Conservation (phyloP, 2,888 invertebrate genomes). For the Labia minor region DNA sequence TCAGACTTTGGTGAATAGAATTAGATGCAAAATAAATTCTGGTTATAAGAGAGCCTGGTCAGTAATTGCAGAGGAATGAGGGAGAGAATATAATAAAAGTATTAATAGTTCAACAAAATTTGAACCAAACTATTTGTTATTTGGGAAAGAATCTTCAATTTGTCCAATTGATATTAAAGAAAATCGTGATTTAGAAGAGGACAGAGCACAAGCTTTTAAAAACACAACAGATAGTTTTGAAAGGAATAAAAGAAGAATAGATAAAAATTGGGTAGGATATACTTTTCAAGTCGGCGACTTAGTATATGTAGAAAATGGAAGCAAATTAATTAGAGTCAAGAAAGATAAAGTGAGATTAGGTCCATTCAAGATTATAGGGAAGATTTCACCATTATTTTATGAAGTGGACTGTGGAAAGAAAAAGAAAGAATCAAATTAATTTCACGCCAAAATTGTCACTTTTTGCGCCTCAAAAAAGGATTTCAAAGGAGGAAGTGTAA, state of each 20-base stretch:
- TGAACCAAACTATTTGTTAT: background rate
- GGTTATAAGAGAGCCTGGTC: conserved; percentile 14
- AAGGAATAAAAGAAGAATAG: conserved; percentile 22
- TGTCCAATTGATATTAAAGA: background rate
- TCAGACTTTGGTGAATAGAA: conserved; percentile 31
- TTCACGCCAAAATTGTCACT: background rate
- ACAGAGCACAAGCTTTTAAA: conserved; percentile 28
- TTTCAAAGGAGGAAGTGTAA: no score
- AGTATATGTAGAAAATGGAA: no score
- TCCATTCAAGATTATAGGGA: no score
- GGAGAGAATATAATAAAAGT: background rate
- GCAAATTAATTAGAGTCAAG: background rate
- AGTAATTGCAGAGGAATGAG: background rate
- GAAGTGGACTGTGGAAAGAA: no score
- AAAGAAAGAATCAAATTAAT: no score
- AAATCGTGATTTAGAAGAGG: conserved; percentile 22
- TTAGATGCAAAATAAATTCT: conserved; percentile 28
- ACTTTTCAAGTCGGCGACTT: background rate
- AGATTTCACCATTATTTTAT: no score
- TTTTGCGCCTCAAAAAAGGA: no score
- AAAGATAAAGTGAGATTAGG: no score
- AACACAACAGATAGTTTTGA: conserved; percentile 29
- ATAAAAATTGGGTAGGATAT: conserved; percentile 17
- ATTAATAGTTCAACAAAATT: background rate
- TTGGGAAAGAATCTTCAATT: background rate